Percentiles rank a stretch among this genome's conserved stretches.
Evolutionary conservation across 2,888 invertebrate species (phyloP).

Genomic region (Hofmannophila pseudospretella): DNA sequence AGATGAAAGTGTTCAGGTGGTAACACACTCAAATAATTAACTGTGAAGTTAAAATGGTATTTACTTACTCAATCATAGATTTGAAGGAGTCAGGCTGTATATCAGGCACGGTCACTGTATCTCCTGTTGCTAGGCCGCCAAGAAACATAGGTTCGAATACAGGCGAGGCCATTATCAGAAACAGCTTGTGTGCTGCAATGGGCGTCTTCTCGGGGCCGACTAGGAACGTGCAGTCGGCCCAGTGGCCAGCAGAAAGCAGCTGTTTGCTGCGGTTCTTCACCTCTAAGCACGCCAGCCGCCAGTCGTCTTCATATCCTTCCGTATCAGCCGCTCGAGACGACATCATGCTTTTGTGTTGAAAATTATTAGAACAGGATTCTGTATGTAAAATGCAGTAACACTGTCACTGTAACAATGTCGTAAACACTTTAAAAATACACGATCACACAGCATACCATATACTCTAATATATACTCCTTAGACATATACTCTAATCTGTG

Average conservation of each 20-base stretch:
- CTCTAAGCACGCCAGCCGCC: neutral
- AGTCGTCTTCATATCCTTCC: neutral
- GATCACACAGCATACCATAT: too few species aligned
- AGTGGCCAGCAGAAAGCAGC: neutral
- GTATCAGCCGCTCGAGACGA: neutral
- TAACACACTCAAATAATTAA: too few species aligned
- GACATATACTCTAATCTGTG: too few species aligned
- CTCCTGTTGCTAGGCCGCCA: neutral
- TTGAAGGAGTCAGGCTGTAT: neutral
- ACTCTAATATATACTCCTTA: too few species aligned
- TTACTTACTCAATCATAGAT: neutral
- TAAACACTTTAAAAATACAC: too few species aligned
- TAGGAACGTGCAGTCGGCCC: conserved; percentile 1
- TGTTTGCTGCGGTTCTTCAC: neutral
- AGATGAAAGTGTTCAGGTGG: too few species aligned
- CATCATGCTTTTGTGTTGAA: too few species aligned
- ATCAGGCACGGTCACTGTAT: neutral
- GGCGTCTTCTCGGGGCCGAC: neutral
- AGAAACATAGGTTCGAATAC: conserved; percentile 1
- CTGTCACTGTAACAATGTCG: too few species aligned
- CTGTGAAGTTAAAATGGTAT: too few species aligned
- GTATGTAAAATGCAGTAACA: too few species aligned
- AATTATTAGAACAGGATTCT: too few species aligned
- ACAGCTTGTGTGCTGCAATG: neutral
- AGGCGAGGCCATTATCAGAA: conserved; percentile 2